These are phyloP conservation scores for Lithobates sylvaticus DNA, from an alignment of 2,797 vertebrate genomes.

Conservation along the genomic window DNA sequence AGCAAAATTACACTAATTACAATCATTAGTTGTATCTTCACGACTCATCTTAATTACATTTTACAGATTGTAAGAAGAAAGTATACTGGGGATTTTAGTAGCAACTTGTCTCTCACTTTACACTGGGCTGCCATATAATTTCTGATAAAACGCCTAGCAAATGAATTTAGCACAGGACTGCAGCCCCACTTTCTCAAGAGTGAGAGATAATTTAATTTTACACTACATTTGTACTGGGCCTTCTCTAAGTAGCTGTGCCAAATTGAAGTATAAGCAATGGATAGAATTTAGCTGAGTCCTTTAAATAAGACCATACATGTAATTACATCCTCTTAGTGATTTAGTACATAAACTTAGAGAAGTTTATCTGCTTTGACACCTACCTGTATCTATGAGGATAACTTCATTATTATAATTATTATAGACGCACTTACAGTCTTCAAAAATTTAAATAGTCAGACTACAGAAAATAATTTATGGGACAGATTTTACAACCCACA, in stretches of 20 bases:
- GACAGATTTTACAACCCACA: conserved; percentile 32
- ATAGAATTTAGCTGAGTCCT: conserved; percentile 56
- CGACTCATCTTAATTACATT: conserved; percentile 57
- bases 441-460: conserved; percentile 51
- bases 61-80: conserved; percentile 46
- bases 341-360: conserved; percentile 54
- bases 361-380: conserved; percentile 61
- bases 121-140: conserved; percentile 54
- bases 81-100: conserved; percentile 49
- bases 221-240: conserved; percentile 62
- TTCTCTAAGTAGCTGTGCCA: conserved; percentile 60
- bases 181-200: conserved; percentile 58
- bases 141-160: conserved; percentile 56
- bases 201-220: conserved; percentile 62
- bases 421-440: conserved; percentile 51
- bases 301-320: conserved; percentile 60
- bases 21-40: conserved; percentile 59
- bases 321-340: conserved; percentile 59
- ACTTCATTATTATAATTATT: conserved; percentile 61
- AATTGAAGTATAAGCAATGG: conserved; percentile 60
- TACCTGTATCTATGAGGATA: conserved; percentile 59
- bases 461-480: conserved; percentile 51
- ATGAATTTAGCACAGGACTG: conserved; percentile 59
- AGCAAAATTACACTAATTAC: conserved; percentile 57
- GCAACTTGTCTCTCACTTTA: conserved; percentile 23